Percentiles rank a stretch among this genome's conserved stretches.
phyloP scores from a whole-genome alignment of 64 coral and sea anemone genomes.

The Pachyseris speciosa region DNA sequence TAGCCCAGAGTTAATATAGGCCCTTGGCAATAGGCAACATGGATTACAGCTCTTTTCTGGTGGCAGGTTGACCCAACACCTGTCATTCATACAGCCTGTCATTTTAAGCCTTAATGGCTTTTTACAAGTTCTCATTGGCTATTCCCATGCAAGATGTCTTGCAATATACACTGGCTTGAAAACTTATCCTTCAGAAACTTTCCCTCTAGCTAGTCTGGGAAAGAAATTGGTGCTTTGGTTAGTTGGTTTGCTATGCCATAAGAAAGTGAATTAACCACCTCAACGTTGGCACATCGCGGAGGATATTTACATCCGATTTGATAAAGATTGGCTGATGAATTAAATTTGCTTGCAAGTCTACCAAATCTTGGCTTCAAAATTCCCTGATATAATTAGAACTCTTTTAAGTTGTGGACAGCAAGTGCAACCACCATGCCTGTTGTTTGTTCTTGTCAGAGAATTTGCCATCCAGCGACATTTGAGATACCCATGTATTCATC shows the following conservation, averaged over 20 bases:
- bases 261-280: background rate
- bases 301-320: conserved; percentile 18
- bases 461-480: conserved; percentile 27
- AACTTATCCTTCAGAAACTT: background rate
- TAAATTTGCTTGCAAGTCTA: background rate
- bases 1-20: conserved; percentile 47
- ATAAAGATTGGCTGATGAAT: background rate
- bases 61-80: conserved; percentile 33
- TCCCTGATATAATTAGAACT: background rate
- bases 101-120: conserved; percentile 21
- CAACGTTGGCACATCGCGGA: background rate
- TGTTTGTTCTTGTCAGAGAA: conserved; percentile 3
- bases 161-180: background rate
- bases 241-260: background rate
- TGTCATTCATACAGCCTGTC: conserved; percentile 48
- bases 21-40: conserved; percentile 15
- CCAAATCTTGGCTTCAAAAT: background rate
- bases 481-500: background rate
- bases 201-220: background rate
- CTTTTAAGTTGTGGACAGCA: background rate
- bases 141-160: background rate
- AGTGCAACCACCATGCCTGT: background rate
- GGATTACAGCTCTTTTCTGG: conserved; percentile 46
- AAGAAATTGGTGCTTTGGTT: background rate
- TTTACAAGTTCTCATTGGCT: background rate